A percentile compares a stretch with the other conserved stretches of the same genome.
Conservation (phyloP, 2,113 vertebrate species). For the Rostratula benghalensis region DNA sequence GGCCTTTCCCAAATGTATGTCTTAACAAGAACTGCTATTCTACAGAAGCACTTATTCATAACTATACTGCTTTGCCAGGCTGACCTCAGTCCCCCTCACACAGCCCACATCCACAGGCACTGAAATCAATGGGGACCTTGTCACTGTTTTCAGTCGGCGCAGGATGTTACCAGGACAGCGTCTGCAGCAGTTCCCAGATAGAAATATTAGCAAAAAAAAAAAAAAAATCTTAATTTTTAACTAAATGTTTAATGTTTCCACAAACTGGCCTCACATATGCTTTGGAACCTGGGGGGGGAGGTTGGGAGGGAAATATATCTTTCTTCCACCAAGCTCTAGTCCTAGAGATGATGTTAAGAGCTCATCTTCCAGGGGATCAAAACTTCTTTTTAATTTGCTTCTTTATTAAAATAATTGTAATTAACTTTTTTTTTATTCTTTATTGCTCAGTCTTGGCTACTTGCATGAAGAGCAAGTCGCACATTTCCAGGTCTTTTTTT, state of each 20-base stretch:
- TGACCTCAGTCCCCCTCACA: neutral
- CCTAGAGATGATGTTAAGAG: neutral
- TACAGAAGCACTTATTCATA: neutral
- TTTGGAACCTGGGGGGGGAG: neutral
- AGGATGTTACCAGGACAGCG: neutral
- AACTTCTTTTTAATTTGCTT: conserved; percentile 2
- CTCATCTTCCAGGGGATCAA: neutral
- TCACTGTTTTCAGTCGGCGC: neutral
- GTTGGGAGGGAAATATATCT: neutral
- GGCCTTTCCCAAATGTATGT: fast-evolving
- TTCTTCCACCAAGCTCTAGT: neutral
- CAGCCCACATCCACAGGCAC: neutral
- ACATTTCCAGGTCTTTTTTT: neutral
- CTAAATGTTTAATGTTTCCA: neutral
- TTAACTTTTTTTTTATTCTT: neutral
- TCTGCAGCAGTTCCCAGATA: neutral
- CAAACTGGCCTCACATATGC: neutral
- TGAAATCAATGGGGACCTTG: conserved; percentile 29
- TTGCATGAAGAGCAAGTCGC: neutral
- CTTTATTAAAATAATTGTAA: conserved; percentile 25
- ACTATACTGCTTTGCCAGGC: neutral
- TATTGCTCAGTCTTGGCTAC: neutral
- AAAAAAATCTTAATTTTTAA: neutral
- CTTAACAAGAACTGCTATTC: neutral
- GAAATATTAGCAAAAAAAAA: neutral